Evolutionary conservation across 2,797 vertebrate species (phyloP).

Genomic region (Hoplostethus mediterraneus): DNA sequence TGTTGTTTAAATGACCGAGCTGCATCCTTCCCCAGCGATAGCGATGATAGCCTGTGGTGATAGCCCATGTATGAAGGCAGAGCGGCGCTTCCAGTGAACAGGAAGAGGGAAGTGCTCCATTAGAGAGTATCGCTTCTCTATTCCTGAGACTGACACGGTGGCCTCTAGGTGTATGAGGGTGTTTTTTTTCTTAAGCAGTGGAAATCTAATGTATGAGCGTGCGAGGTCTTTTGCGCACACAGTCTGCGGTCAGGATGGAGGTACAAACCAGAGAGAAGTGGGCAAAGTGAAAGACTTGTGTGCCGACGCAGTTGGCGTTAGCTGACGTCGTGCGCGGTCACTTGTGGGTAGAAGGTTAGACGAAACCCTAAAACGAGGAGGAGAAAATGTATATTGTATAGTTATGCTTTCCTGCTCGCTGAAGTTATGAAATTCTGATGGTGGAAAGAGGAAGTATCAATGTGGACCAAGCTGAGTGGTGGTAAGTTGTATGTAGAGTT

Average conservation of each 20-base stretch:
- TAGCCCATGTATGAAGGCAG: background rate
- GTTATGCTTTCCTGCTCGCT: background rate
- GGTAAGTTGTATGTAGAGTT: background rate
- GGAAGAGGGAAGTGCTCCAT: constrained; percentile 77
- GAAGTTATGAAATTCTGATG: background rate
- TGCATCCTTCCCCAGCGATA: constrained; percentile 12
- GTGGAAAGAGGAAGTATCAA: constrained; percentile 45
- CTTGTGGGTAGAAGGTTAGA: background rate
- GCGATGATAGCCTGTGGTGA: background rate
- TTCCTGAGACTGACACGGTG: constrained; percentile 58
- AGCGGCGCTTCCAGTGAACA: constrained; percentile 40
- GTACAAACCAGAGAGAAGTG: background rate
- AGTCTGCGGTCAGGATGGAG: constrained; percentile 13
- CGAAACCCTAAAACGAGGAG: background rate
- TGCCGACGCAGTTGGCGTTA: background rate
- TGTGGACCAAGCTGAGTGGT: background rate
- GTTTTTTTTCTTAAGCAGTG: constrained; percentile 2
- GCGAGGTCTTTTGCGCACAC: background rate
- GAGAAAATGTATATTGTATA: background rate
- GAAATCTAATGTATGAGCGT: background rate
- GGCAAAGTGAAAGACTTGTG: background rate
- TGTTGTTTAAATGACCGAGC: constrained; percentile 2
- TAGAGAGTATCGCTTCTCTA: constrained; percentile 72
- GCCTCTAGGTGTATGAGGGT: background rate
- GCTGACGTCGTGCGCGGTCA: constrained; percentile 1